Percentiles rank a stretch among this genome's conserved stretches.
Conservation (phyloP, 64 coral and sea anemone genomes). For the Pachyseris speciosa region DNA sequence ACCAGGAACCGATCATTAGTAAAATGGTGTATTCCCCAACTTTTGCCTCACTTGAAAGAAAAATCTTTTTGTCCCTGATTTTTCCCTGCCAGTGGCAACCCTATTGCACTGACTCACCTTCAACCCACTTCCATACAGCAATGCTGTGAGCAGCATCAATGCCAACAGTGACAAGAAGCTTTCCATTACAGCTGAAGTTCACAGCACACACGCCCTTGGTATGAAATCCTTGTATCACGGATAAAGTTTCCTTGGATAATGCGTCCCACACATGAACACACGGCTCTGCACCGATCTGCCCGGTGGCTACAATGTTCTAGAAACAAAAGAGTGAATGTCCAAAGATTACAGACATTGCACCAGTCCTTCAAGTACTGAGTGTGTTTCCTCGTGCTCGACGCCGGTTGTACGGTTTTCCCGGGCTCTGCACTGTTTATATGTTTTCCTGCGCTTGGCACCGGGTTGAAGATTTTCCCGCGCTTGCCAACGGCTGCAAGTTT, state of each 20-base stretch:
- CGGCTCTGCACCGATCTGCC: slow-evolving; percentile 95
- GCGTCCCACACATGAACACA: slow-evolving; percentile 95
- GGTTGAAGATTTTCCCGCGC: too few relatives aligned
- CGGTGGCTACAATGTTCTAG: slow-evolving; percentile 94
- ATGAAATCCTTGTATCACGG: slow-evolving; percentile 86
- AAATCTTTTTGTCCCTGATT: too few relatives aligned
- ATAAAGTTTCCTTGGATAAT: slow-evolving; percentile 91
- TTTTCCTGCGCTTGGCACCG: too few relatives aligned
- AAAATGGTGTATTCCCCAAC: too few relatives aligned
- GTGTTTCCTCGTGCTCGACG: neutral
- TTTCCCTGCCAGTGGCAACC: too few relatives aligned
- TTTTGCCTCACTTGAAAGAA: too few relatives aligned
- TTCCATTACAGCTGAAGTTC: slow-evolving; percentile 93
- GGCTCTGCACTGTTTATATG: too few relatives aligned
- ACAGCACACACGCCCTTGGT: slow-evolving; percentile 87
- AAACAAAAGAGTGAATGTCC: neutral
- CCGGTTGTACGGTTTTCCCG: neutral
- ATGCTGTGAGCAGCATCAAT: slow-evolving; percentile 85
- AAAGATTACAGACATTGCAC: neutral
- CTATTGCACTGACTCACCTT: slow-evolving; percentile 79
- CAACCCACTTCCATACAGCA: slow-evolving; percentile 90
- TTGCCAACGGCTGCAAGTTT: too few relatives aligned
- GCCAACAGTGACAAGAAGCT: slow-evolving; percentile 91
- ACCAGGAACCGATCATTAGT: too few relatives aligned
- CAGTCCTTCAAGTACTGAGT: neutral